Evolutionary conservation across 2,797 vertebrate genomes (phyloP).

Genomic region (Mergus octosetaceus): DNA sequence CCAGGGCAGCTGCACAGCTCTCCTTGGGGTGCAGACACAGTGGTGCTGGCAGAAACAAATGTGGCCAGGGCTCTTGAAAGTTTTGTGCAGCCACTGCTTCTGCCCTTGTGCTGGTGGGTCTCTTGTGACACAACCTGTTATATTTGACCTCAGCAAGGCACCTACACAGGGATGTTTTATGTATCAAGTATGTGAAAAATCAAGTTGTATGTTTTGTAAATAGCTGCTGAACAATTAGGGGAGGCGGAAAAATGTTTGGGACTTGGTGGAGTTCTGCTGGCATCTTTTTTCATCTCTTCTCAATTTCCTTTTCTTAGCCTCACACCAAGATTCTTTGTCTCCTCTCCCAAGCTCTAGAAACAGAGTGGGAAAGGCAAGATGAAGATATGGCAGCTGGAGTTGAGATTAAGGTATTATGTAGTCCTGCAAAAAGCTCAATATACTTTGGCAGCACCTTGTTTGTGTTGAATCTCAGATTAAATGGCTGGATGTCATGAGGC

Average conservation of each 20-base stretch:
- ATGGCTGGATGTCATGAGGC: not conserved
- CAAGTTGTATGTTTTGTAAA: not conserved
- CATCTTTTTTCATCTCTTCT: not conserved
- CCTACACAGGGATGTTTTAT: fast-evolving
- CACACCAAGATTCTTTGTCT: not conserved
- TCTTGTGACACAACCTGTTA: not conserved
- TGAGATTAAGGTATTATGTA: not conserved
- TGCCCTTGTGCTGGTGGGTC: not conserved
- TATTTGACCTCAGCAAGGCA: not conserved
- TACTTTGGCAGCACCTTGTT: not conserved
- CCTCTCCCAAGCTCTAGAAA: not conserved
- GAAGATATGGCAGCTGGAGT: not conserved
- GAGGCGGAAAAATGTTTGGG: not conserved
- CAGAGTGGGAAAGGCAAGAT: not conserved
- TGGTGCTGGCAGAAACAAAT: fast-evolving
- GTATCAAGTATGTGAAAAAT: not conserved
- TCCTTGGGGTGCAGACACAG: fast-evolving
- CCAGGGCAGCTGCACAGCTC: fast-evolving
- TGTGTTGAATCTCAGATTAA: not conserved
- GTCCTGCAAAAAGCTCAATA: not conserved
- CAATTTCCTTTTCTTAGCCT: not conserved
- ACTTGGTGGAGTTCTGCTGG: not conserved
- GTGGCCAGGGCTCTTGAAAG: not conserved
- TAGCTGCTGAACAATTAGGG: not conserved
- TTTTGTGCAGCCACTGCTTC: not conserved